Percentiles rank a stretch among this genome's conserved stretches.
Evolutionary conservation across 2,797 vertebrate genomes (phyloP).

Genomic region (Miopithecus talapoin): DNA sequence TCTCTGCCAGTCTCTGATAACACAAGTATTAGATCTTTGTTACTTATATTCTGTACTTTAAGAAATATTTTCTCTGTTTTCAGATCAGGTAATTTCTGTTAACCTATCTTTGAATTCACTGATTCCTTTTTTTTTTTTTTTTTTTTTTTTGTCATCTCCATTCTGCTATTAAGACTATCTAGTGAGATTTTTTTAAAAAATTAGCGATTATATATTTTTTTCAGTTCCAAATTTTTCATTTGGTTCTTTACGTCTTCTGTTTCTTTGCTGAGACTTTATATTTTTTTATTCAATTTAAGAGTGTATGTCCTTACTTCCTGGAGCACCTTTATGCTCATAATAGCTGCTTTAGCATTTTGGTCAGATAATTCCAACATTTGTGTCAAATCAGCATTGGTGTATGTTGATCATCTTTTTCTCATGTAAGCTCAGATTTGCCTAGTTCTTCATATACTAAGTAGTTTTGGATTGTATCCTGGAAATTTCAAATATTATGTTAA

Average conservation of each 20-base stretch:
- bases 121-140: background rate
- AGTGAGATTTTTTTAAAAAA: background rate
- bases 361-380: background rate
- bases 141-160: background rate
- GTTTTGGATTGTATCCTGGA: background rate
- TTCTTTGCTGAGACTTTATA: background rate
- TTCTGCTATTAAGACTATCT: background rate
- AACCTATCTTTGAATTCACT: background rate
- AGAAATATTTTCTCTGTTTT: background rate
- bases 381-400: background rate
- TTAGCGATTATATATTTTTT: background rate
- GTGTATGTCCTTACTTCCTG: background rate
- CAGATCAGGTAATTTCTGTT: background rate
- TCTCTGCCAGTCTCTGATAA: background rate
- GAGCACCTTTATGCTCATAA: background rate
- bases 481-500: background rate
- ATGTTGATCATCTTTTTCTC: background rate
- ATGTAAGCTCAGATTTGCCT: background rate
- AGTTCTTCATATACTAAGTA: background rate
- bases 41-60: background rate
- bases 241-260: background rate
- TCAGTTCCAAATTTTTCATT: background rate
- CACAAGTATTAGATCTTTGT: background rate
- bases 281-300: background rate
- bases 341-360: background rate